phyloP scores from a whole-genome alignment of 2,113 vertebrate genomes.

The Apodemus speciosus region DNA sequence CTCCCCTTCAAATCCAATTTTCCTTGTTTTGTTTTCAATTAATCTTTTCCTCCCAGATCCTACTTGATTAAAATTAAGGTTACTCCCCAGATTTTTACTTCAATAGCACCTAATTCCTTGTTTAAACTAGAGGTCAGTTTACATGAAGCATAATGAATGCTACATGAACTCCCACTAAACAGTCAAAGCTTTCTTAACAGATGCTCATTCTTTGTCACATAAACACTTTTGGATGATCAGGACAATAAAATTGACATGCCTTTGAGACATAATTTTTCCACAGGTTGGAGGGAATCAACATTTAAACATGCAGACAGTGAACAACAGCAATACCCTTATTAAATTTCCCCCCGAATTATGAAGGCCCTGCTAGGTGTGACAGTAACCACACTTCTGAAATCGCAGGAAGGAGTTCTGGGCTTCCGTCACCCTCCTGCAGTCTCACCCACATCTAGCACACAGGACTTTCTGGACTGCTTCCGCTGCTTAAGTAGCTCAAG shows the following conservation, averaged over 20 bases:
- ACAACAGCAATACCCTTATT: not conserved
- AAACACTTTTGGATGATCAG: slow-evolving; percentile 57
- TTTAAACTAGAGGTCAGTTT: slow-evolving; percentile 49
- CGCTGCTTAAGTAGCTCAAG: slow-evolving; percentile 53
- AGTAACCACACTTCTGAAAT: slow-evolving; percentile 39
- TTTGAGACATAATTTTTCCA: slow-evolving; percentile 67
- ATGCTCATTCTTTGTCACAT: not conserved
- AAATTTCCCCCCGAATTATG: too few relatives aligned
- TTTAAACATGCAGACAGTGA: slow-evolving; percentile 63
- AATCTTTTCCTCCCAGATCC: not conserved
- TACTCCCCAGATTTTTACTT: slow-evolving; percentile 53
- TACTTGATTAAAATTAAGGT: slow-evolving; percentile 10
- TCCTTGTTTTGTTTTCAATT: not conserved
- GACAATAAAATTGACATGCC: slow-evolving; percentile 56
- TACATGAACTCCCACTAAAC: slow-evolving; percentile 43
- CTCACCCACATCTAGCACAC: slow-evolving; percentile 44
- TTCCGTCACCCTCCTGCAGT: slow-evolving; percentile 38
- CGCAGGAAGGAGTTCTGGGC: slow-evolving; percentile 51
- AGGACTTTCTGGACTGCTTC: slow-evolving; percentile 39
- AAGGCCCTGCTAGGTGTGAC: too few relatives aligned
- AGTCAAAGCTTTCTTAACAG: slow-evolving; percentile 43
- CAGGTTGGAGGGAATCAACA: not conserved
- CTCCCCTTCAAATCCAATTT: slow-evolving; percentile 42
- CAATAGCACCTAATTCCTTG: slow-evolving; percentile 12
- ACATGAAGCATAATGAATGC: not conserved